phyloP scores from a whole-genome alignment of 2,797 vertebrate species.

The Trachurus trachurus region DNA sequence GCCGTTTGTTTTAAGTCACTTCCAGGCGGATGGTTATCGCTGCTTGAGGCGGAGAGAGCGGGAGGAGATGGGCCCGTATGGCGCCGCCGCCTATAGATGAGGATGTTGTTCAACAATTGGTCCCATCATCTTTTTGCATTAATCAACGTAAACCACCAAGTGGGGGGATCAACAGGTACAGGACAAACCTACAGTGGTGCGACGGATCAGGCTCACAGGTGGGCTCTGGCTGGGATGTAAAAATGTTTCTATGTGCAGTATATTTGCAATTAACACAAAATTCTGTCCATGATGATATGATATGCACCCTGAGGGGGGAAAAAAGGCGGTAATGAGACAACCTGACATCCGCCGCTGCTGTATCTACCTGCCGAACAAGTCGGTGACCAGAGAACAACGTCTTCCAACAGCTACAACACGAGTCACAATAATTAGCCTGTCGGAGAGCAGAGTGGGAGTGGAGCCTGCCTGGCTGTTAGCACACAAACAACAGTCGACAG shows the following conservation, averaged over 20 bases:
- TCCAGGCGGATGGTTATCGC: slow-evolving; percentile 40
- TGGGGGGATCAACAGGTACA: neutral
- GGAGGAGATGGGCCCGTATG: neutral
- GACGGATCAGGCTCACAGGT: neutral
- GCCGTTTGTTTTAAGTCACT: slow-evolving; percentile 43
- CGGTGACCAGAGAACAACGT: slow-evolving; percentile 18
- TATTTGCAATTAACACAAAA: neutral
- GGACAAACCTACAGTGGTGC: neutral
- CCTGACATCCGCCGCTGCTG: neutral
- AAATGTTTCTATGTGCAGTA: neutral
- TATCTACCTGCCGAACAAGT: slow-evolving; percentile 32
- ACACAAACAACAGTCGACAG: slow-evolving; percentile 66
- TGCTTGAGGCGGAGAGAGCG: slow-evolving; percentile 19
- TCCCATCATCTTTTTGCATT: neutral
- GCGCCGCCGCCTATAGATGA: neutral
- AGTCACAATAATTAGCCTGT: slow-evolving; percentile 72
- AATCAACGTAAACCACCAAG: neutral
- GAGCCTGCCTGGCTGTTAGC: slow-evolving; percentile 67
- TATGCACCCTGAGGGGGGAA: neutral
- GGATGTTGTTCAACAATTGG: neutral
- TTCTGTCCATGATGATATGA: neutral
- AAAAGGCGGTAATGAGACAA: neutral
- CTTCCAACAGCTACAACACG: slow-evolving; percentile 33
- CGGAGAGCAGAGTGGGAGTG: slow-evolving; percentile 63
- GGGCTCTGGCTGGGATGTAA: neutral